A percentile compares a stretch with the other conserved stretches of the same genome.
These are phyloP conservation scores for Cebus imitator DNA, from an alignment of 2,113 vertebrate genomes.

Conservation along the genomic window DNA sequence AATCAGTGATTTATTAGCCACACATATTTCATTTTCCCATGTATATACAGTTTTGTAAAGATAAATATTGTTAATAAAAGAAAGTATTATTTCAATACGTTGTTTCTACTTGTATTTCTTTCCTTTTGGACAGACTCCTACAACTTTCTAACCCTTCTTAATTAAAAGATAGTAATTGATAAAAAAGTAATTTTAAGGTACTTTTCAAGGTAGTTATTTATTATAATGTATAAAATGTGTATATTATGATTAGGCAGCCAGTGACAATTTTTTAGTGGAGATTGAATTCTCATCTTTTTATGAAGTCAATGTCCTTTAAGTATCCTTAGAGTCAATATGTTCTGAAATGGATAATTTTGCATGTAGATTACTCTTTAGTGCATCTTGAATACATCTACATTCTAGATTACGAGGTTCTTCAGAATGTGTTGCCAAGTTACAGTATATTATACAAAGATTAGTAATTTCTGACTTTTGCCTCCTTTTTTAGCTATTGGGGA, in stretches of 20 bases:
- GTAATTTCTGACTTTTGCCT: conserved; percentile 20
- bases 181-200: conserved; percentile 10
- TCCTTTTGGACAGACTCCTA: not conserved
- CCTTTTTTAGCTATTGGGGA: not conserved
- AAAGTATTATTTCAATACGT: not conserved
- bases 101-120: not conserved
- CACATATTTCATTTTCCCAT: not conserved
- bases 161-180: not conserved
- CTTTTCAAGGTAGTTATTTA: not conserved
- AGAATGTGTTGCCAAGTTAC: not conserved
- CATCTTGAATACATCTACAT: not conserved
- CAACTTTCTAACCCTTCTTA: not conserved
- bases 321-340: not conserved
- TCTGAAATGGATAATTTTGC: conserved; percentile 13
- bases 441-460: not conserved
- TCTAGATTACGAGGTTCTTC: not conserved
- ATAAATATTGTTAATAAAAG: not conserved
- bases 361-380: not conserved
- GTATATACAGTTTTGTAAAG: not conserved
- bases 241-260: not conserved
- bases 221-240: not conserved
- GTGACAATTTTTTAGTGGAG: not conserved
- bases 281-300: not conserved
- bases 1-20: not conserved
- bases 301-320: not conserved